Evolutionary conservation across 2,797 vertebrate species (phyloP), one percentile per base, ranked within the genome.

Genomic region (Helicolenus hilgendorfi): DNA sequence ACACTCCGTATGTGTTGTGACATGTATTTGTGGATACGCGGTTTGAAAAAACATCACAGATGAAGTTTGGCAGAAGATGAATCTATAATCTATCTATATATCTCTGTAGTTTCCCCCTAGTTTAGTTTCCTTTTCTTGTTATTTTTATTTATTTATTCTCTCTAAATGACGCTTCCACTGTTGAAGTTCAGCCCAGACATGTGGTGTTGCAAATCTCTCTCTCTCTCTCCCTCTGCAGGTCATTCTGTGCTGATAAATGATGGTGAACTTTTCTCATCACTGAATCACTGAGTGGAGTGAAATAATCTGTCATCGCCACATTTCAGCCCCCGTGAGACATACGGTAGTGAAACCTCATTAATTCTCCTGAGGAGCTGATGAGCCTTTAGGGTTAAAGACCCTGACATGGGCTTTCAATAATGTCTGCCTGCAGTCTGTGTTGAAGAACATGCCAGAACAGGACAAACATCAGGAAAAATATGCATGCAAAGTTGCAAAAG

Each of bases 361-460:
- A 88, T 88, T 63, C 45, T 83, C 65, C 53, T 36, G 83, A 77
- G 83, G 41, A 77, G 62, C 33, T 72, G 80, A 72, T 49, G 77
- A 84, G 59, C 14, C 4, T 79, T 80, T 20, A 53, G 75, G 60
- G 92, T 91, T 86, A 83, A 24, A 60, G 75, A 79, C 70, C 53
- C 14, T 29, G 69, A 72, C 10, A 82, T 26, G 73, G 58, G 55
- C 41, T 88, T 87, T 79, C 77, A 81, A 38, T 29, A 27, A 45
- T 77, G 74, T 74, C 77, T 62, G 59, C 77, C 78, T 83, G n/a
- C 10, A 13, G 71, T 84, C 77, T 59, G 73, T 78, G 73, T 63
- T 77, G 38, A 36, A 81, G 70, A 90, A 91, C 90, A 69, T 89
- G 96, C 79, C 84, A 71, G 84, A 83, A 94, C 94, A 94, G 72